A percentile compares a stretch with the other conserved stretches of the same genome.
Conservation (phyloP, 2,888 invertebrate genomes). For the Cactoblastis cactorum region DNA sequence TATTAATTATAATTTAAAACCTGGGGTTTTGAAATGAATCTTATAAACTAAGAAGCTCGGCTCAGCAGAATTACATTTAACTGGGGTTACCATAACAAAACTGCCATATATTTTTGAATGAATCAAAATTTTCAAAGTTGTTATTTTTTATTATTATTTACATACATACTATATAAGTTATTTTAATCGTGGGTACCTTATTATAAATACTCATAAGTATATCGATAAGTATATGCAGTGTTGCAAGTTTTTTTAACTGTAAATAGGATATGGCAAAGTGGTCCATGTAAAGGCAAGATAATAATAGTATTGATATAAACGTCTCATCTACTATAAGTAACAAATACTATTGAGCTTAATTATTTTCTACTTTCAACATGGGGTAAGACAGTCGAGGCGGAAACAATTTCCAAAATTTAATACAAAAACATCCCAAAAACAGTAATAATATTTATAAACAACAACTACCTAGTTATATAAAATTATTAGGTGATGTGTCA, state of each 20-base stretch:
- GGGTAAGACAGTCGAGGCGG: conserved; percentile 15
- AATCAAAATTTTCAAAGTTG: no score
- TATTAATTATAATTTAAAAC: conserved; percentile 15
- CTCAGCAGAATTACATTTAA: conserved; percentile 14
- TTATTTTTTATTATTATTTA: no score
- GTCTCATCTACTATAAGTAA: conserved; percentile 15
- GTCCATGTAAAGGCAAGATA: conserved; percentile 42
- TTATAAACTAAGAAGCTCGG: conserved; percentile 24
- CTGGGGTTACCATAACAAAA: no score
- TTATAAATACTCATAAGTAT: no score
- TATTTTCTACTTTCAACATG: conserved; percentile 5
- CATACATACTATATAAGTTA: no score
- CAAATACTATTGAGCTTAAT: conserved; percentile 9
- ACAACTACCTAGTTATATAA: conserved; percentile 1
- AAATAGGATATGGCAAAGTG: conserved; percentile 29
- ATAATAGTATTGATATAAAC: conserved; percentile 30
- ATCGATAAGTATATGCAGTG: no score
- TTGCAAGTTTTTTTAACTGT: not conserved
- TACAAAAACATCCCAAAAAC: conserved; percentile 17
- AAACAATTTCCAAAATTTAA: conserved; percentile 13
- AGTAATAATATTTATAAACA: conserved; percentile 15
- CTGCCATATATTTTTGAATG: no score
- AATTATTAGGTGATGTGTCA: conserved; percentile 10
- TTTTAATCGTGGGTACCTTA: no score
- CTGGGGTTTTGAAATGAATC: conserved; percentile 23